phyloP scores from a whole-genome alignment of 2,797 vertebrate species.

The Brachymystax lenok region DNA sequence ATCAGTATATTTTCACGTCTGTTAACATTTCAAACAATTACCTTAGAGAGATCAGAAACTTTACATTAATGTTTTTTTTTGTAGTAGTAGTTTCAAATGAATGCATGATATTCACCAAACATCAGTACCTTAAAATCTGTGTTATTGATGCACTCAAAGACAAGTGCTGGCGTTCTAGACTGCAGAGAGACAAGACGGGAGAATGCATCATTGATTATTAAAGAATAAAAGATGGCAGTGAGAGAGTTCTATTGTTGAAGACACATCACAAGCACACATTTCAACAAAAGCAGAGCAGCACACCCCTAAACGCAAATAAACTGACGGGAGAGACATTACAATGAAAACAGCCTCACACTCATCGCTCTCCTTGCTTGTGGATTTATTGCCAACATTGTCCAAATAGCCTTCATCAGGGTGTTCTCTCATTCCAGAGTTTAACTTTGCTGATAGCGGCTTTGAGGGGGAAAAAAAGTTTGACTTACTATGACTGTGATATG shows the following conservation, averaged over 20 bases:
- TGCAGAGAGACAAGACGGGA: slow-evolving; percentile 79
- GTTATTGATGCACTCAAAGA: slow-evolving; percentile 99
- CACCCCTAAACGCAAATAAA: background rate
- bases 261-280: background rate
- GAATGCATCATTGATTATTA: slow-evolving; percentile 37
- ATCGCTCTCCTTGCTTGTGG: no score
- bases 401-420: no score
- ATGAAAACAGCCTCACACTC: no score
- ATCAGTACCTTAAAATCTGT: slow-evolving; percentile 97
- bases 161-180: slow-evolving; percentile 98
- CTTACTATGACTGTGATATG: no score
- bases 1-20: background rate
- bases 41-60: slow-evolving; percentile 16
- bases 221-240: background rate
- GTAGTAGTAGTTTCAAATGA: background rate
- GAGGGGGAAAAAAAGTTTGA: no score
- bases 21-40: background rate
- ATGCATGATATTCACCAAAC: slow-evolving; percentile 32
- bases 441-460: no score
- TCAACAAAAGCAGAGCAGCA: background rate
- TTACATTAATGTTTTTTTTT: slow-evolving; percentile 30
- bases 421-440: no score
- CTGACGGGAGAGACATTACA: no score
- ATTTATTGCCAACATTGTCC: no score
- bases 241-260: background rate